Evolutionary conservation across 2,888 invertebrate genomes (phyloP), one percentile per base, ranked within the genome.

Genomic region (Pterobdella sp.): DNA sequence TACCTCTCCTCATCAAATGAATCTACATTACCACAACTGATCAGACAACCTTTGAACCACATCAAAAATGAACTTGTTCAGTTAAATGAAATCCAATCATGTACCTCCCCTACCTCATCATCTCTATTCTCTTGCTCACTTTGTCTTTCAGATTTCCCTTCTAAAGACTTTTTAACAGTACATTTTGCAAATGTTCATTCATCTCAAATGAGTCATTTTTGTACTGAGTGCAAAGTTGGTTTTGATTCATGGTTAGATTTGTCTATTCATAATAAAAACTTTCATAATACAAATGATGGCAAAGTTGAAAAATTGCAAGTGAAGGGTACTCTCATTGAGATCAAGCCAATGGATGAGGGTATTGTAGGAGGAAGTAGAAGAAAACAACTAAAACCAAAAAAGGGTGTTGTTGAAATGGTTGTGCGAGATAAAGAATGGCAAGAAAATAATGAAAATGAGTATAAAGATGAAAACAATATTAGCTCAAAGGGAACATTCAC

Each of bases 151-250:
- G 56, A 63, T 26, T 71, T 56, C 63, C 34, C 60, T 29, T 18
- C 71, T 4, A 34, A 71, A 18, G 35, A 71, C 18, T 26, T 34
- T 14, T 35, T 71, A 63, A 34, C 52, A 22, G 34, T 49, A 14
- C 71, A 71, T 35, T 71, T 71, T 71, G 31, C 35, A 2, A 29
- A 29, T 3, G 10, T 35, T 26, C 71, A 71, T 34, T 56, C 71
- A 1, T 60, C 71, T 18, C 31, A 18, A 22, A 60, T 71, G 32
- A 60, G 56, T 35, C 71, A 71, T 36, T 71, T 56, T 37, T 71
- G 71, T n/a, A 26, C n/a, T 26, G 52, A 35, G 32, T 71, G 71
- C 36, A 56, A 32, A 32, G 63, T 71, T n/a, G 71, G 71, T 22
- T 71, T 71, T 29, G 71, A 71, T 26, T 71, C 63, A 10, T 52